Conservation (phyloP, 2,797 vertebrate species). For the Phalanger gymnotis region DNA sequence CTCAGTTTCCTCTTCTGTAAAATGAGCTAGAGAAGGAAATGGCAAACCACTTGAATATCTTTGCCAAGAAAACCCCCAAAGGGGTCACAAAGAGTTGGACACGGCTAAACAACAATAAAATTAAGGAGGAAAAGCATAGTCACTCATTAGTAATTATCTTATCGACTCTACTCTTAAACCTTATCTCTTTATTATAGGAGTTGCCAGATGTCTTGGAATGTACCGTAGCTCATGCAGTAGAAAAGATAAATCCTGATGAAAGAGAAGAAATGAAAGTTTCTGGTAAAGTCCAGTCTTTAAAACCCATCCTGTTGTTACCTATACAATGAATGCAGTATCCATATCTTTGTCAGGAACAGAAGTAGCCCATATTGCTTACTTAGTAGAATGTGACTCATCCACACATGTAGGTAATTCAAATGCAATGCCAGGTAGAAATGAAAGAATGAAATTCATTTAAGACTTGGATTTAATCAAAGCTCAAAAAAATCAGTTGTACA, state of each 20-base stretch:
- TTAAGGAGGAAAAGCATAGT: slow-evolving; percentile 35
- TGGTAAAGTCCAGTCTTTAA: slow-evolving; percentile 84
- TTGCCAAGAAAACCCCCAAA: not conserved
- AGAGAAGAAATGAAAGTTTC: slow-evolving; percentile 98
- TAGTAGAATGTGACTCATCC: slow-evolving; percentile 8
- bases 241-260: slow-evolving; percentile 96
- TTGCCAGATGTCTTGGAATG: slow-evolving; percentile 90
- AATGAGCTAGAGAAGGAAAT: not conserved
- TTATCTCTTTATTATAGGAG: slow-evolving; percentile 83
- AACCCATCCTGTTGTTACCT: slow-evolving; percentile 27
- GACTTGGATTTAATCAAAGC: not conserved
- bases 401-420: not conserved
- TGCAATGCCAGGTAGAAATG: not conserved
- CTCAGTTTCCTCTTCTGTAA: not conserved
- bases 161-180: slow-evolving; percentile 63
- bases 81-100: not conserved
- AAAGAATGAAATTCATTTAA: not conserved
- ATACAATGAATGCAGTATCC: slow-evolving; percentile 1
- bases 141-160: slow-evolving; percentile 42
- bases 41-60: not conserved
- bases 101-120: not conserved
- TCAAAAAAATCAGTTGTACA: not conserved
- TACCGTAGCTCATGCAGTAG: slow-evolving; percentile 89
- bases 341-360: slow-evolving; percentile 7
- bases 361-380: slow-evolving; percentile 42